Conservation (phyloP, 2,113 vertebrate genomes). For the Nothobranchius furzeri region DNA sequence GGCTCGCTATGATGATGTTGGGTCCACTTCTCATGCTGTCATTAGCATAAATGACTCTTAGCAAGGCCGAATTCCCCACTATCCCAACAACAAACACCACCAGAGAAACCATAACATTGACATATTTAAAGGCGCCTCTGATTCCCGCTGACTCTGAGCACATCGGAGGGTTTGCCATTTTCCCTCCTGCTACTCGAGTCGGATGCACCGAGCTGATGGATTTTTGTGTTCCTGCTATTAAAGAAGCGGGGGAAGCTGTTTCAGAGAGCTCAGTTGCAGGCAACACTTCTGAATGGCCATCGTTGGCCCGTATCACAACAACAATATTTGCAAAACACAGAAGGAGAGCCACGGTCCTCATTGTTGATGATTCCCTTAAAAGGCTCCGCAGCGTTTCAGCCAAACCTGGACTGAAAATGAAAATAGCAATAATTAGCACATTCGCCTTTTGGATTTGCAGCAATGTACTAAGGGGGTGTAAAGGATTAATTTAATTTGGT, state of each 20-base stretch:
- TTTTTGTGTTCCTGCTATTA: slow-evolving; percentile 38
- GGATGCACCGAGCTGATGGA: slow-evolving; percentile 55
- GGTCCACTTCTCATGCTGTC: slow-evolving; percentile 91
- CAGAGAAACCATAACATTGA: slow-evolving; percentile 86
- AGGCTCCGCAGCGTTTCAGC: slow-evolving; percentile 20
- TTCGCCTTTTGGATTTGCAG: slow-evolving; percentile 33
- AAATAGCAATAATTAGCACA: slow-evolving; percentile 55
- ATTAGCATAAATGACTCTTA: slow-evolving; percentile 90
- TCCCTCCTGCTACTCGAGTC: slow-evolving; percentile 38
- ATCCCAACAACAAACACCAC: slow-evolving; percentile 88
- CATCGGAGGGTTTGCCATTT: slow-evolving; percentile 67
- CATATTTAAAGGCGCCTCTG: slow-evolving; percentile 86
- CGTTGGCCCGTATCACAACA: slow-evolving; percentile 31
- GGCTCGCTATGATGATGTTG: slow-evolving; percentile 89
- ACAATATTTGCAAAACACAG: slow-evolving; percentile 62
- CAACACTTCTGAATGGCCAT: slow-evolving; percentile 50
- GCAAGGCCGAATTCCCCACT: slow-evolving; percentile 86
- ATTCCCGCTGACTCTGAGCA: slow-evolving; percentile 80
- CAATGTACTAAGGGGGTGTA: slow-evolving; percentile 22
- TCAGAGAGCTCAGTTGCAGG: slow-evolving; percentile 28
- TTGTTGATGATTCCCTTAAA: slow-evolving; percentile 53
- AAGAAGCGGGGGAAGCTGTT: slow-evolving; percentile 42
- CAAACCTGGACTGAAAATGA: slow-evolving; percentile 38
- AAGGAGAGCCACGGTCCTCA: slow-evolving; percentile 58
- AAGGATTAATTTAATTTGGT: slow-evolving; percentile 28